A percentile compares a stretch with the other conserved stretches of the same genome.
Conservation (phyloP, 2,888 invertebrate species). For the Polydesmus complanatus region DNA sequence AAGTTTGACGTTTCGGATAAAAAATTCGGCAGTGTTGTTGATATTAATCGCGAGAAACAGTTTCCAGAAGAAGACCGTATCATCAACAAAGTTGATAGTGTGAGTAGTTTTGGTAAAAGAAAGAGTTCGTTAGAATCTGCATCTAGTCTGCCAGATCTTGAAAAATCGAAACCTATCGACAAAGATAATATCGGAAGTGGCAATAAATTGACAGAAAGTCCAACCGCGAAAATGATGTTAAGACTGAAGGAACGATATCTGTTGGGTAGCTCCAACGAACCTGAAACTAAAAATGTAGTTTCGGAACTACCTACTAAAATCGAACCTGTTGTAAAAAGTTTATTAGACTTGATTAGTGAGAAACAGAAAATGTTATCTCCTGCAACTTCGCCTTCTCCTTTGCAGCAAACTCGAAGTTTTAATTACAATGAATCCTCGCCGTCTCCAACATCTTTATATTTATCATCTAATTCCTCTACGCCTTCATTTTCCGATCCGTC, state of each 20-base stretch:
- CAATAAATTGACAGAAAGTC: conserved; percentile 14
- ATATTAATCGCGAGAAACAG: no score
- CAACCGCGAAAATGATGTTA: conserved; percentile 20
- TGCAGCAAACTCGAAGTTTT: not conserved
- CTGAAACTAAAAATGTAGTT: not conserved
- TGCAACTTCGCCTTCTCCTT: conserved; percentile 3
- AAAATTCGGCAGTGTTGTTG: not conserved
- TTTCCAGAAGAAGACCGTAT: no score
- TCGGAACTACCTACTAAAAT: conserved; percentile 41
- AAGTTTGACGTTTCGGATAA: not conserved
- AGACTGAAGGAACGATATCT: conserved; percentile 17
- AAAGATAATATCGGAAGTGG: not conserved
- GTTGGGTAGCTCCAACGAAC: conserved; percentile 4
- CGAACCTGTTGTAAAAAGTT: conserved; percentile 68
- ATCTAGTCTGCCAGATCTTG: conserved; percentile 15
- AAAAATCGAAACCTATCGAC: not conserved
- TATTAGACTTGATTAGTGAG: conserved; percentile 72
- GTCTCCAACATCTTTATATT: not conserved
- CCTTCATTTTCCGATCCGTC: conserved; percentile 9
- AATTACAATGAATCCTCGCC: not conserved
- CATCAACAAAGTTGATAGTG: not conserved
- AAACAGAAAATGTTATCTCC: conserved; percentile 66
- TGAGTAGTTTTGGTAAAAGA: not conserved
- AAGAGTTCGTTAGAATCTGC: conserved; percentile 6
- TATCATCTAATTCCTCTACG: no score